A percentile compares a stretch with the other conserved stretches of the same genome.
Evolutionary conservation across 2,888 invertebrate genomes (phyloP).

Genomic region (Ceratothoa steindachneri): DNA sequence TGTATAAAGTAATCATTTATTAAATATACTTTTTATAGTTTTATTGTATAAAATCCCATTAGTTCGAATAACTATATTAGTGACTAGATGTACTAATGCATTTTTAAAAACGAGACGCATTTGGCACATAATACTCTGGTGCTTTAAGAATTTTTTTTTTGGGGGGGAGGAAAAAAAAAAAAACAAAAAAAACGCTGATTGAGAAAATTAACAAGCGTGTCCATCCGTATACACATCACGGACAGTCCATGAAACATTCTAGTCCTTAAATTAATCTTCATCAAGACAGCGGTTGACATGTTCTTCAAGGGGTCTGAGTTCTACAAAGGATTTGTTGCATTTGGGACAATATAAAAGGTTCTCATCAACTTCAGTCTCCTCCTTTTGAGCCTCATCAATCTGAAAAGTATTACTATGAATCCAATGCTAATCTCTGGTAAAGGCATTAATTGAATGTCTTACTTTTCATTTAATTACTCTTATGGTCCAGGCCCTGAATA

Average conservation of each 20-base stretch:
- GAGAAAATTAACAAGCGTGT: no score
- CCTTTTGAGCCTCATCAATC: conserved; percentile 36
- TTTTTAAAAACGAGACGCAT: no score
- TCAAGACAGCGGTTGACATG: conserved; percentile 59
- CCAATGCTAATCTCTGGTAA: not conserved
- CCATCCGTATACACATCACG: no score
- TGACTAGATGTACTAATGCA: no score
- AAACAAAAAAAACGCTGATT: no score
- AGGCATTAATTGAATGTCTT: not conserved
- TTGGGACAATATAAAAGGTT: conserved; percentile 59
- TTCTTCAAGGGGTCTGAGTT: conserved; percentile 58
- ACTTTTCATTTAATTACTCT: not conserved
- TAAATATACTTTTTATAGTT: no score
- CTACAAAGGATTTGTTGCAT: conserved; percentile 59
- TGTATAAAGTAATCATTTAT: no score
- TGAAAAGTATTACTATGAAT: not conserved
- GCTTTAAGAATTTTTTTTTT: no score
- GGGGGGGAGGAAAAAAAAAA: no score
- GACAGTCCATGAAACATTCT: conserved; percentile 51
- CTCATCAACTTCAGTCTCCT: conserved; percentile 41
- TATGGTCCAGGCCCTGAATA: not conserved
- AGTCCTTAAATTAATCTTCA: conserved; percentile 34
- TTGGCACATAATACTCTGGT: no score
- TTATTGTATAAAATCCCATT: no score
- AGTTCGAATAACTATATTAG: no score